phyloP scores from a whole-genome alignment of 2,113 vertebrate species.

The Dipodomys ordii region DNA sequence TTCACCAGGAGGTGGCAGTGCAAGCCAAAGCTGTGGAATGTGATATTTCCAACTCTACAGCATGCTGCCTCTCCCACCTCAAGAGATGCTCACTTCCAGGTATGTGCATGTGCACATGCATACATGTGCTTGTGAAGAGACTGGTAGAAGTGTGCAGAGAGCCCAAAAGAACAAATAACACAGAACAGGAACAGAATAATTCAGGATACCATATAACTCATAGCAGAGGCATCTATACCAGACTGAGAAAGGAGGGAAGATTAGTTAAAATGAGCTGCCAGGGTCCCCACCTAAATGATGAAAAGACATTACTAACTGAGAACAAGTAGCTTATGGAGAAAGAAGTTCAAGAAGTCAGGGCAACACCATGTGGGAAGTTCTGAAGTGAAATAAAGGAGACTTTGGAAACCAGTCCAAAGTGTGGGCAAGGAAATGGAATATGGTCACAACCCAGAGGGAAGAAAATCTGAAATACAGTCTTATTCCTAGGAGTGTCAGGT shows the following conservation, averaged over 20 bases:
- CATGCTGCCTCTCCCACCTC: too few species aligned
- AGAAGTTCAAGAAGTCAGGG: neutral
- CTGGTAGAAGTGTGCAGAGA: neutral
- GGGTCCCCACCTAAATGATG: neutral
- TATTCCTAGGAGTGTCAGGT: neutral
- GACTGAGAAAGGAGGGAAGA: neutral
- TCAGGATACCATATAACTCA: neutral
- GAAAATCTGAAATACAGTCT: neutral
- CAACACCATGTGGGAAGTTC: neutral
- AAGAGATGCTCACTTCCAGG: too few species aligned
- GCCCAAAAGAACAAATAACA: neutral
- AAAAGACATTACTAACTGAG: neutral
- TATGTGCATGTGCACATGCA: too few species aligned
- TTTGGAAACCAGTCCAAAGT: neutral
- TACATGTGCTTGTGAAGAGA: too few species aligned
- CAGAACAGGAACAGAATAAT: neutral
- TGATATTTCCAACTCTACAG: too few species aligned
- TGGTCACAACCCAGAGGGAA: neutral
- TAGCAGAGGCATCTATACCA: neutral
- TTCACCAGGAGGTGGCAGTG: too few species aligned
- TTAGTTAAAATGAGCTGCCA: neutral
- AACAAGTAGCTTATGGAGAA: fast-evolving
- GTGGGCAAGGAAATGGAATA: neutral
- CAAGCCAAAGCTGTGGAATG: too few species aligned
- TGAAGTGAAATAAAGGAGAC: neutral